Evolutionary conservation across 2,113 vertebrate genomes (phyloP).

Genomic region (Erpornis zantholeuca): DNA sequence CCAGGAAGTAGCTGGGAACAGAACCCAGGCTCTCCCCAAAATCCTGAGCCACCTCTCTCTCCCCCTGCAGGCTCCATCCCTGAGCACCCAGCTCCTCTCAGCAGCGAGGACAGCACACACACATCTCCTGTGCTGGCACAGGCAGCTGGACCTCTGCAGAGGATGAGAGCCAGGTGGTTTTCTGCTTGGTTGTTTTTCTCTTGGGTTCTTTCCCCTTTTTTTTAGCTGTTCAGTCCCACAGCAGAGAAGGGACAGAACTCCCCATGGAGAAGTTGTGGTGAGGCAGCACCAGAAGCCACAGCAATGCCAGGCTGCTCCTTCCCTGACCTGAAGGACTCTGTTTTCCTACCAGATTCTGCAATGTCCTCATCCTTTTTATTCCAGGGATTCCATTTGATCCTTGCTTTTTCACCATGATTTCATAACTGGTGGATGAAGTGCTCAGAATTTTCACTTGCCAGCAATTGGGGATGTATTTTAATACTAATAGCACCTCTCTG

Average conservation of each 20-base stretch:
- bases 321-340: neutral
- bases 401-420: neutral
- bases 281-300: neutral
- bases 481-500: neutral
- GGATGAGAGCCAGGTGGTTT: neutral
- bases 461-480: neutral
- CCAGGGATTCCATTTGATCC: neutral
- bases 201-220: fast-evolving
- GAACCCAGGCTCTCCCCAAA: neutral
- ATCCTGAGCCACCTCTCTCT: neutral
- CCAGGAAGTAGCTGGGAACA: too few species aligned
- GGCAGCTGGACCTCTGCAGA: neutral
- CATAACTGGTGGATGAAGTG: neutral
- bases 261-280: fast-evolving
- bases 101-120: neutral
- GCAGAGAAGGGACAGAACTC: neutral
- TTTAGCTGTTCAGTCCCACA: neutral
- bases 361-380: neutral
- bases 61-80: neutral
- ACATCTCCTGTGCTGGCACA: fast-evolving
- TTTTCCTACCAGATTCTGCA: neutral
- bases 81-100: neutral
- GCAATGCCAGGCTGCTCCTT: fast-evolving
- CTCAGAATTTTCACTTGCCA: neutral
- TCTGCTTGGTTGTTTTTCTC: neutral